Evolutionary conservation across 2,888 invertebrate genomes (phyloP).

Genomic region (Sussaba pulchella): DNA sequence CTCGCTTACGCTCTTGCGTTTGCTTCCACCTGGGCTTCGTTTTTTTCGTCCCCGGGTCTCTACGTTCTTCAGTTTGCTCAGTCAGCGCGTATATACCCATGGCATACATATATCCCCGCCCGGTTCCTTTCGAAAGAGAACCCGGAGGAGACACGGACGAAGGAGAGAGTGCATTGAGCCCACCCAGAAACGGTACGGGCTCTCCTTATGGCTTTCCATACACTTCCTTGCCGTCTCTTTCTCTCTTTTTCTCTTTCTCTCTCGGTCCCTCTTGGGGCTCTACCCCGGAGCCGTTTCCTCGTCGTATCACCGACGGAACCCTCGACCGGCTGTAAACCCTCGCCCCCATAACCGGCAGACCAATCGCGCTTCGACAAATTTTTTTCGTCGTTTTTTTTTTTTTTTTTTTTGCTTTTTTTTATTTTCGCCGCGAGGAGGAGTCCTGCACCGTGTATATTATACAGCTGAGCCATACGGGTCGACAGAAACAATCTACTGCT

Average conservation of each 20-base stretch:
- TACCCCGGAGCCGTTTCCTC: conserved; percentile 22
- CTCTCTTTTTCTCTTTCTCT: conserved; percentile 18
- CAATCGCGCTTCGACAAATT: conserved; percentile 25
- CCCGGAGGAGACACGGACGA: conserved; percentile 17
- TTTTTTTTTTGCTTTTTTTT: conserved; percentile 6
- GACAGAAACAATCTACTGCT: neutral
- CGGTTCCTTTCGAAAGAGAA: conserved; percentile 41
- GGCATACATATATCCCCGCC: conserved; percentile 6
- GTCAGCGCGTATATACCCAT: neutral
- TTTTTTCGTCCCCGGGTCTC: conserved; percentile 12
- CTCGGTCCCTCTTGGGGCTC: conserved; percentile 12
- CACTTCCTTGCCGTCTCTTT: neutral
- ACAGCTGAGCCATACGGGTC: conserved; percentile 29
- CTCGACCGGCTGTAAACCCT: conserved; percentile 16
- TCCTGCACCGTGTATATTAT: conserved; percentile 24
- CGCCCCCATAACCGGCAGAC: conserved; percentile 42
- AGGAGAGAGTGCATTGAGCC: conserved; percentile 55
- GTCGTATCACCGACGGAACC: conserved; percentile 27
- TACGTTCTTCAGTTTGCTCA: neutral
- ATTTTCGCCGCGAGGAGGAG: neutral
- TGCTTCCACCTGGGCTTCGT: conserved; percentile 54
- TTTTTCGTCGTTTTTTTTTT: neutral
- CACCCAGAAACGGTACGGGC: conserved; percentile 59
- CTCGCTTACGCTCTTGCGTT: conserved; percentile 30
- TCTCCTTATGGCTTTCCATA: conserved; percentile 24